Base-by-base conservation (phyloP, 2,113 vertebrate genomes). In the Upupa epops region DNA sequence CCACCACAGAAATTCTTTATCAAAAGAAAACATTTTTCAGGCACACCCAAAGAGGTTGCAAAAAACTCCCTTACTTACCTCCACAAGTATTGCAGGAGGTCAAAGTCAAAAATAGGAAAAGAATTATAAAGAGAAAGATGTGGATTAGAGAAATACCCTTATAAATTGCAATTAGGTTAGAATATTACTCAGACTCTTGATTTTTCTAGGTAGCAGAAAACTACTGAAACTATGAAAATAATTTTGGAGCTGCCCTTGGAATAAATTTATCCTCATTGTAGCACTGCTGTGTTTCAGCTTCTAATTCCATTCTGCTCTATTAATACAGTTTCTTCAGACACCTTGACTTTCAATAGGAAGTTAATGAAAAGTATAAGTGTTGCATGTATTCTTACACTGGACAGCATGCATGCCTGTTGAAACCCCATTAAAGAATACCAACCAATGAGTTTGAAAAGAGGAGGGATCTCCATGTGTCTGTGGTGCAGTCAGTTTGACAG, bases 1-100 rank as follows among this genome's bases (percentile, higher is more conserved):
- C 1, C 5, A 58, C 36, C 1, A 5, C 2, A 11, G 1, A 0
- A 81, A 40, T 74, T 59, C 64, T 93, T 96, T 96, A 96, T 96
- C 95, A 80, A 86, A 92, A 52, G 81, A 89, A 79, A 92, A 94
- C 95, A 94, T 83, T 95, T 83, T 73, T 75, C 82, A 92, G 91
- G 31, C 96, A 90, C 93, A 0, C 94, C 93, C 86, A 0, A 68
- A 88, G 86, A 78, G 66, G 78, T 2, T 55, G 51, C 29, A 42
- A 80, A 61, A 56, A 26, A 5, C 9, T 2, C 63, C 40, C 15
- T 42, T n/a, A 31, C 54, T 75, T 75, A 86, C 20, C 37, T 86
- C 37, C 31, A 32, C 58, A 80, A 46, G 42, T 54, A 73, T 15
- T 82, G 66, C 42, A 89, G 48, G 36, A 89, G 65, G 18, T 17